A percentile compares a stretch with the other conserved stretches of the same genome.
phyloP scores from a whole-genome alignment of 2,888 invertebrate genomes.

The Callyntrura sp. region DNA sequence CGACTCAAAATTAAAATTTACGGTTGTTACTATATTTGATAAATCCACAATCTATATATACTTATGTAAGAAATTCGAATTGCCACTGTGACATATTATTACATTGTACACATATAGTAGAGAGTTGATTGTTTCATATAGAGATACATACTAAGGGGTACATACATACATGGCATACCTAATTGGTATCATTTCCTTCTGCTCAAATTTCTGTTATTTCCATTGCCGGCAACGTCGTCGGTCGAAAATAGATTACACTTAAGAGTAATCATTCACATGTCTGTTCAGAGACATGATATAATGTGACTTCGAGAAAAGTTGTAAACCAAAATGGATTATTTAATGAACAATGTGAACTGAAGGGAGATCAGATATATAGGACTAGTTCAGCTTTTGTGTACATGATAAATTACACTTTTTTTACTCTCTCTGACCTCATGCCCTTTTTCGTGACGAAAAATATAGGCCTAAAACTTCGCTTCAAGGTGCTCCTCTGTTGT shows the following conservation, averaged over 20 bases:
- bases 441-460: slow-evolving; percentile 25
- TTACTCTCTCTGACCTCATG: slow-evolving; percentile 20
- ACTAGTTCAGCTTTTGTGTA: slow-evolving; percentile 9
- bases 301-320: not conserved
- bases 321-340: too few species aligned
- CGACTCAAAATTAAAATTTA: slow-evolving; percentile 39
- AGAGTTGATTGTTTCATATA: slow-evolving; percentile 15
- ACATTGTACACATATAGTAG: not conserved
- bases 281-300: not conserved
- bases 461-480: slow-evolving; percentile 81
- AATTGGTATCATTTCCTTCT: slow-evolving; percentile 12
- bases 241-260: not conserved
- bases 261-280: not conserved
- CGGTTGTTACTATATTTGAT: slow-evolving; percentile 49
- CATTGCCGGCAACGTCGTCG: not conserved
- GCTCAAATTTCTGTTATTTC: slow-evolving; percentile 35
- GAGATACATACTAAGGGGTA: not conserved
- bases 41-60: slow-evolving; percentile 12
- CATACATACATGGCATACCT: not conserved
- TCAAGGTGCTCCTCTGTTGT: slow-evolving; percentile 84
- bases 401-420: not conserved
- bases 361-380: not conserved
- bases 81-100: not conserved
- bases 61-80: slow-evolving; percentile 9
- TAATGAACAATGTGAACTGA: too few species aligned